Base-by-base conservation (phyloP, 2,113 vertebrate genomes). In the Neotragus pygmaeus region DNA sequence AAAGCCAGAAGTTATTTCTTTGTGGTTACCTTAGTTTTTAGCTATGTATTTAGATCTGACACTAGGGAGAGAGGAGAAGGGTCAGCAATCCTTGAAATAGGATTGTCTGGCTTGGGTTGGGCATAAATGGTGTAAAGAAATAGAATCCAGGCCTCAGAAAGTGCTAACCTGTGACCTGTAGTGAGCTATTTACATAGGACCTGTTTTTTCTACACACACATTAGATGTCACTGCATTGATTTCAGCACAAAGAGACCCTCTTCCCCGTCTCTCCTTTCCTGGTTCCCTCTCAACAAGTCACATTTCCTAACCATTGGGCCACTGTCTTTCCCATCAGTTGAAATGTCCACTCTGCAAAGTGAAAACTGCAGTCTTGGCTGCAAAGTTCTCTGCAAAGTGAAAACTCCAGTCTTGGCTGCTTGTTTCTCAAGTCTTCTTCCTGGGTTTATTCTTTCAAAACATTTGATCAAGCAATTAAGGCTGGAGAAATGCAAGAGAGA, bases 1-100 rank as follows among this genome's bases (percentile, higher is more conserved):
- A 86, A 88, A 88, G 39, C 36, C 47, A 89, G 62, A 94, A 85
- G 33, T 89, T 82, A 57, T 83, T 89, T 97, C 43, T 95, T 90
- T 94, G 77, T 94, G 60, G 51, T n/a, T 62, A 88, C 23, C 33
- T 95, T 55, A 75, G 82, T 51, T 81, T 86, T 92, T 70, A 94
- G 28, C 39, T 81, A 5, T 43, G 19, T 95, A 16, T 66, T 96
- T 88, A 96, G 57, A 92, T 83, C 45, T 92, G 33, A 84, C 77
- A 28, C 87, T 81, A 81, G 23, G 47, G n/a, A 66, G 53, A 85
- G 89, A 82, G 53, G 53, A 33, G 33, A 94, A 21, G 27, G 75
- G 66, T 36, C 66, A 94, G 91, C 92, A 94, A 78, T 88, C 77
- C 87, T 43, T 87, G 58, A 96, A 96, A 75, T 36, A 51, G n/a